These are phyloP conservation scores for Albula goreensis DNA, from an alignment of 2,113 vertebrate genomes.

Conservation along the genomic window DNA sequence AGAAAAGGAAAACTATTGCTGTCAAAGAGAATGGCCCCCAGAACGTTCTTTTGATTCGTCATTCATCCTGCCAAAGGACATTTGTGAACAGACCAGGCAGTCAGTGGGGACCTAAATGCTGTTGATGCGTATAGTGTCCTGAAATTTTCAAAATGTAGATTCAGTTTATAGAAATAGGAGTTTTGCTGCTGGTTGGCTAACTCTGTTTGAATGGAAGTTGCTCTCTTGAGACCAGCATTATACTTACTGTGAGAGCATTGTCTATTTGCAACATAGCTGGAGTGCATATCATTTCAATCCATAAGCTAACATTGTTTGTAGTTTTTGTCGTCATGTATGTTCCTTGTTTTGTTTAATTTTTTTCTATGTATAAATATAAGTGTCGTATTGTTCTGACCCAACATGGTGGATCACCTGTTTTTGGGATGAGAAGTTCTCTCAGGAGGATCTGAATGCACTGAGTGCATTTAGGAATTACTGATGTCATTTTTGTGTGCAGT, in stretches of 20 bases:
- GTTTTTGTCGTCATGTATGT: conserved; percentile 38
- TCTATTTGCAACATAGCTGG: conserved; percentile 35
- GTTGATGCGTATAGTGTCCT: neutral
- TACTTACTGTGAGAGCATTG: conserved; percentile 45
- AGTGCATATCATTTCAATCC: conserved; percentile 44
- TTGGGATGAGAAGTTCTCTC: conserved; percentile 36
- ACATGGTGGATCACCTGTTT: conserved; percentile 29
- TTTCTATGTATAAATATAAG: conserved; percentile 36
- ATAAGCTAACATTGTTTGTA: conserved; percentile 41
- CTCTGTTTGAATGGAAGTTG: conserved; percentile 47
- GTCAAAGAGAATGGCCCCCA: conserved; percentile 10
- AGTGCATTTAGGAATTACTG: conserved; percentile 46
- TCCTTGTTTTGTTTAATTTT: neutral
- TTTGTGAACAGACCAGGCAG: neutral
- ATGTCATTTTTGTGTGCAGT: conserved; percentile 33
- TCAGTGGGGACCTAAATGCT: conserved; percentile 15
- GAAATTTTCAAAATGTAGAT: conserved; percentile 29
- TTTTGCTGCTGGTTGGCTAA: conserved; percentile 88
- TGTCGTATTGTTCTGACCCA: conserved; percentile 20
- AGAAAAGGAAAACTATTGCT: conserved; percentile 40
- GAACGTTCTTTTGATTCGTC: neutral
- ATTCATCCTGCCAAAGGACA: neutral
- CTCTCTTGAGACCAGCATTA: conserved; percentile 48
- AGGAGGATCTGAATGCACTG: conserved; percentile 46
- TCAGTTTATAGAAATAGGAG: conserved; percentile 57